A percentile compares a stretch with the other conserved stretches of the same genome.
phyloP scores from a whole-genome alignment of 2,797 vertebrate species.

The Nasua narica region DNA sequence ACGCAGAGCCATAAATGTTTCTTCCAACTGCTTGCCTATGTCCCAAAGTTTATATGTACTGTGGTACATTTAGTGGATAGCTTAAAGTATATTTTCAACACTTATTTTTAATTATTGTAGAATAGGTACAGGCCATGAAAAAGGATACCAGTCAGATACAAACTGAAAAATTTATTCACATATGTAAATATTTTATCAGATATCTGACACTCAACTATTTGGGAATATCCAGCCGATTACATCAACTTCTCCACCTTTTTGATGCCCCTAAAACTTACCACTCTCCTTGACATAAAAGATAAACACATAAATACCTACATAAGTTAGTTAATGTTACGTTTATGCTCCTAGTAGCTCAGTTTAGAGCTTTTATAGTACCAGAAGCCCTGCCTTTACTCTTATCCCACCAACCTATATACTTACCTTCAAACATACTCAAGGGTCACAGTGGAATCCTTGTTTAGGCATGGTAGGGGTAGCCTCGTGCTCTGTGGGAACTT shows the following conservation, averaged over 20 bases:
- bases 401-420: background rate
- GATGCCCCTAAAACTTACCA: background rate
- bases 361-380: background rate
- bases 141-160: background rate
- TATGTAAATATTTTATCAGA: background rate
- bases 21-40: background rate
- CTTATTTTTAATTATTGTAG: background rate
- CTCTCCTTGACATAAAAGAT: background rate
- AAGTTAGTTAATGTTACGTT: background rate
- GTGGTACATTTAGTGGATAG: background rate
- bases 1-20: background rate
- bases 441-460: background rate
- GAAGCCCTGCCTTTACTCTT: background rate
- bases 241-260: background rate
- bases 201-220: background rate
- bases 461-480: background rate
- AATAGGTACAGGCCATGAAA: background rate
- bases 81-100: conserved; percentile 9
- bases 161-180: background rate
- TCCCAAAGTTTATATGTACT: background rate
- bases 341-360: background rate
- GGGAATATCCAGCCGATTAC: background rate
- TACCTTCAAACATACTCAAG: background rate
- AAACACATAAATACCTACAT: background rate
- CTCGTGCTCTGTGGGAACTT: background rate